Evolutionary conservation across 2,797 vertebrate genomes (phyloP).

Genomic region (Semaprochilodus insignis): DNA sequence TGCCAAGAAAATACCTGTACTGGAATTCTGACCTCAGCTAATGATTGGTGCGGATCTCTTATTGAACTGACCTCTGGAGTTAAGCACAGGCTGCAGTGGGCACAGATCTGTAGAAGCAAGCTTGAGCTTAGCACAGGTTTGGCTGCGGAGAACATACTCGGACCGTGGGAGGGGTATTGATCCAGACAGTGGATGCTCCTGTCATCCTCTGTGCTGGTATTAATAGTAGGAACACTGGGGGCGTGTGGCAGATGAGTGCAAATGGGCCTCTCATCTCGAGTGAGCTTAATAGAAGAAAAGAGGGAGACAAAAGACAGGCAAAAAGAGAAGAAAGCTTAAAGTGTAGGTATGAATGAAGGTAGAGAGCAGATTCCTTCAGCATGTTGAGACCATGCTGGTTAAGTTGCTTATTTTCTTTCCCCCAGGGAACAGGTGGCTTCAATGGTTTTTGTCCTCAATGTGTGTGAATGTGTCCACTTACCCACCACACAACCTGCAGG

Average conservation of each 20-base stretch:
- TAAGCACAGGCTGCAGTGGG: neutral
- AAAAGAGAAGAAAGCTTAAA: slow-evolving; percentile 20
- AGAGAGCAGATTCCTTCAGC: neutral
- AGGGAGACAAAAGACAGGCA: slow-evolving; percentile 39
- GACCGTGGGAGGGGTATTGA: slow-evolving; percentile 47
- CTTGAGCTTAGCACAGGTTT: slow-evolving; percentile 18
- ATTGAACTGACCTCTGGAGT: slow-evolving; percentile 6
- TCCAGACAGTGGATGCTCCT: slow-evolving; percentile 52
- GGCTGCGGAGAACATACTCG: slow-evolving; percentile 32
- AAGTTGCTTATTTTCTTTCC: neutral
- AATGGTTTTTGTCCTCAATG: neutral
- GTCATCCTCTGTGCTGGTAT: slow-evolving; percentile 50
- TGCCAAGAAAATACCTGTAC: neutral
- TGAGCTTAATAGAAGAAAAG: slow-evolving; percentile 27
- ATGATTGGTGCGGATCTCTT: neutral
- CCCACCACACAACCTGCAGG: neutral
- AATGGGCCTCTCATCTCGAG: slow-evolving; percentile 46
- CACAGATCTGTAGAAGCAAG: slow-evolving; percentile 37
- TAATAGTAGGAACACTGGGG: slow-evolving; percentile 48
- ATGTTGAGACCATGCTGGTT: slow-evolving; percentile 29
- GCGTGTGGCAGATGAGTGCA: slow-evolving; percentile 46
- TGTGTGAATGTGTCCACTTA: neutral
- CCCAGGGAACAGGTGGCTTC: neutral
- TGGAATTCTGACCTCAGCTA: neutral
- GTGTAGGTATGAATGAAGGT: slow-evolving; percentile 21